Evolutionary conservation across 2,113 vertebrate genomes (phyloP), one percentile per base, ranked within the genome.

Genomic region (Notothenia rossii): DNA sequence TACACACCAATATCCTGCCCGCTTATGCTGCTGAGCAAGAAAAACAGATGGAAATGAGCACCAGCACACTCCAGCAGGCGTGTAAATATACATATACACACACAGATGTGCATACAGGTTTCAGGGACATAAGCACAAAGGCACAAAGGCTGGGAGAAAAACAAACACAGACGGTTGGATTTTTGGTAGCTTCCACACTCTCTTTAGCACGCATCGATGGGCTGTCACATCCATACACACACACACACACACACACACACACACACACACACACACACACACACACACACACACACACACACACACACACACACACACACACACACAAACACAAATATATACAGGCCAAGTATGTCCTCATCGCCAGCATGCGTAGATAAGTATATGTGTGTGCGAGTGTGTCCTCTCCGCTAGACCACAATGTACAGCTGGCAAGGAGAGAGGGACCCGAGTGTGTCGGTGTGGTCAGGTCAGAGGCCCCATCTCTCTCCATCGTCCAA

Each of bases 401-500:
- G 89, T 91, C 88, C 88, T 89, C 87, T 86, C 60, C 33, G 72
- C 84, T 67, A 2, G 51, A 92, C 87, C 93, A 84, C 94, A 94
- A 79, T 83, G 89, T 91, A 91, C 90, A 93, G 93, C 91, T 94
- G 93, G 91, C 89, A 89, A 77, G 74, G 69, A 88, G 81, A 81
- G 87, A 85, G 86, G 58, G 90, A 89, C 91, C 91, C 82, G 81
- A 94, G 88, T 89, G 87, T 94, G 93, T 93, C 86, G 89, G 74
- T 90, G 91, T 79, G 92, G 94, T 94, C 75, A 85, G 81, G 92
- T 94, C 91, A 91, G 89, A 85, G 93, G 89, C 89, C 91, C 88
- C 7, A 17, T 84, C 84, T 90, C 86, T 81, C 82, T 83, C 83
- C 78, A 73, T 62, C n/a, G 3, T 88, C 87, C 82, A 79, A 65